Evolutionary conservation across 1,140 invertebrate species (phyloP), one percentile per base, ranked within the genome.

Genomic region (Onthophagus taurus): DNA sequence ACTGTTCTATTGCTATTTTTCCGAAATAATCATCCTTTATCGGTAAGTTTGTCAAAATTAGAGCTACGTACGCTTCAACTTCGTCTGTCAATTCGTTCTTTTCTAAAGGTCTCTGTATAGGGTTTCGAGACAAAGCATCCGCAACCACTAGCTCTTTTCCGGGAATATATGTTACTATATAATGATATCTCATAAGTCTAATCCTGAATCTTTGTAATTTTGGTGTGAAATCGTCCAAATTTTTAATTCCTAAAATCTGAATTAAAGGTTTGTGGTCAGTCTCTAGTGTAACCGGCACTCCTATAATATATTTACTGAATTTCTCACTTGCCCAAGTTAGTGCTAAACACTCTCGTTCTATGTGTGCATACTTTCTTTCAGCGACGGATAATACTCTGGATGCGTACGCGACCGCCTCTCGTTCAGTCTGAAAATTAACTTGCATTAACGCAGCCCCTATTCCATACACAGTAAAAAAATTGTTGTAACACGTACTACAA

Each of bases 261-360:
- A 52, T 49, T 38, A 52, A 55, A 12, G 43, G 47, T 16, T 60
- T 60, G 45, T 66, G 63, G 36, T 67, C 61, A 0, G 57, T 61
- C 45, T 58, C 54, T 16, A 63, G 33, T 1, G 20, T 14, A 12
- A 39, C 4, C 3, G 20, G 8, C 0, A 53, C 43, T 3, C 56
- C 57, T 12, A 34, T 49, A 29, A 63, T 36, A 46, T 45, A 63
- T 30, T 60, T 50, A 42, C 49, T 38, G 58, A 68, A 72, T 43
- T 55, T 54, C 37, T 60, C 47, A 36, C 42, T 51, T 8, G 49
- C 53, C 48, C 49, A 61, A 23, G 49, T 43, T 4, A 70, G 55
- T 31, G 57, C 62, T 4, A 66, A 49, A 4, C 53, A 48, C 52
- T 71, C 67, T 44, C 63, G 66, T 42, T 71, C 65, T 7, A 68